Evolutionary conservation across 2,888 invertebrate genomes (phyloP), one percentile per base, ranked within the genome.

Genomic region (Cataglyphis rosenhaueri): DNA sequence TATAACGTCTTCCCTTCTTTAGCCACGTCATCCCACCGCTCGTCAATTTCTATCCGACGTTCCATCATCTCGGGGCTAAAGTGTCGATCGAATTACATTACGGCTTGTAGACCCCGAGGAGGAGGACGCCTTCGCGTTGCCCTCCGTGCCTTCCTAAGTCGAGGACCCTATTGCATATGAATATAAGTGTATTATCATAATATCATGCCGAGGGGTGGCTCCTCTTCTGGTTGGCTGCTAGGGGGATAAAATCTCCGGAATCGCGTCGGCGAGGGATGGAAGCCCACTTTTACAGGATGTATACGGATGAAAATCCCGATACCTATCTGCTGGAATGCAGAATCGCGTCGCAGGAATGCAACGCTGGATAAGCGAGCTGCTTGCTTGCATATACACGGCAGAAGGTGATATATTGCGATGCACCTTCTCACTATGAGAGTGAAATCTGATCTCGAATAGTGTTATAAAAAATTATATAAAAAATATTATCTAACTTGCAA

Each of bases 171-270:
- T 89, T 91, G 91, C 92, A 91, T 92, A 93, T 92, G 92, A 93
- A 93, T 93, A 93, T 92, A 92, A 93, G 92, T 93, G 91, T 91
- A 93, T 93, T 93, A 93, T 92, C 92, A 93, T 93, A 93, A 93
- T 93, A 92, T 91, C 87, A 82, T 86, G 84, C 73, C 81, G 87
- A 84, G 91, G 78, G 88, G 87, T 87, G 90, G 89, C 87, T 90
- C 73, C 88, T 85, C 88, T 88, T 86, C 85, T 87, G 83, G 85
- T 87, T 89, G 84, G 82, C 57, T 88, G 86, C 87, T 57, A 87
- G 88, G 88, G 91, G 91, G 85, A 84, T 82, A 86, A 89, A 92
- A 91, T 91, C 90, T 87, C 81, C 25, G 57, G 78, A 73, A 84
- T 81, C 62, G 78, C 84, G 70, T 61, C 57, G 61, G 52, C 61